Evolutionary conservation across 2,888 invertebrate genomes (phyloP), one percentile per base, ranked within the genome.

Genomic region (Anagyrus pseudococci): DNA sequence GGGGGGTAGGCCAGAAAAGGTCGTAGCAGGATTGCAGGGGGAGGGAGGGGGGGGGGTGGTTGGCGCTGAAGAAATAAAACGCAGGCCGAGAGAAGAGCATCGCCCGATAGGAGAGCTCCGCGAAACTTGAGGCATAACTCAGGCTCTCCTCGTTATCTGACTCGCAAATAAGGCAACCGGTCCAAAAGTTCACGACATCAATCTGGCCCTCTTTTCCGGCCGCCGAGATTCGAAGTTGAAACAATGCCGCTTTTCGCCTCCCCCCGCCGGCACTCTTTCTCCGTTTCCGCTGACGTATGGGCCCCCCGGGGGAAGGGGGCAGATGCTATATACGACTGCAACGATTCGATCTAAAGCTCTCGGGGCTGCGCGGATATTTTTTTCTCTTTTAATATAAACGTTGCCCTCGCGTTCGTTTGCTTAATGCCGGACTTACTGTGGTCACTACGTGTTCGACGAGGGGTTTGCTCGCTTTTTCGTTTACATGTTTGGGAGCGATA

Each of bases 141-240:
- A 80, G 44, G 75, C 71, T n/a, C n/a, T n/a, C n/a, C 78, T 80
- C 79, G 80, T 80, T 80, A 80, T 80, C 80, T 80, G 80, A 80
- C 80, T 80, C 80, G 79, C 80, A 80, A 80, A 80, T 80, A 80
- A 80, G 79, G 79, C 77, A 73, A 74, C 33, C 57, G 57, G 61
- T 74, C 77, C 72, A 79, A 80, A 80, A 80, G 79, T 80, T 80
- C 74, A 76, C 73, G 78, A 78, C 80, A 80, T 80, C 80, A 80
- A 80, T 80, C 79, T 77, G 76, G 73, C 76, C 76, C 75, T 74
- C 75, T 62, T 60, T 73, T 41, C 47, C 49, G 23, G 56, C 50
- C 26, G 26, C 73, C 71, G 78, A 80, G 79, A 80, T 79, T 80
- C 79, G 72, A 80, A 80, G 76, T 80, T 80, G 76, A 80, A 80